These are phyloP conservation scores for Spheniscus mendiculus DNA, from an alignment of 2,113 vertebrate species.

Conservation along the genomic window DNA sequence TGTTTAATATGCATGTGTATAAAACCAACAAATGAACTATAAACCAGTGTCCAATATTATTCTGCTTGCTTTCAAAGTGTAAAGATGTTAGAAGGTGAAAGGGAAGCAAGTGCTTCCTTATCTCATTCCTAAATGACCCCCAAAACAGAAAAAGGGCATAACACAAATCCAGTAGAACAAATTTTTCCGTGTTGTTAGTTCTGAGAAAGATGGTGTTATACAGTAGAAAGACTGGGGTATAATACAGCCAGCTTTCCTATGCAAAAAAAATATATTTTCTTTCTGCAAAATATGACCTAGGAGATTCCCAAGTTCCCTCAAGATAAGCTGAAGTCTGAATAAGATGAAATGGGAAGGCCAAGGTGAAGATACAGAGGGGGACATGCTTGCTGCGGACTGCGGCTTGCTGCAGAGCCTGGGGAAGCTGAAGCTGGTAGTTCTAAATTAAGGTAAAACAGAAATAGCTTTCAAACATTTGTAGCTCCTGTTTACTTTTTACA, in stretches of 20 bases:
- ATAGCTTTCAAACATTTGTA: not conserved
- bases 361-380: not conserved
- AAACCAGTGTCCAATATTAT: not conserved
- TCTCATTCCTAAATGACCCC: not conserved
- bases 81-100: not conserved
- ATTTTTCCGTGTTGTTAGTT: not conserved
- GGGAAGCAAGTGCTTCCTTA: not conserved
- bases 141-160: not conserved
- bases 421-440: not conserved
- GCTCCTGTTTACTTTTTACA: not conserved
- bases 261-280: not conserved
- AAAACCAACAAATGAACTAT: not conserved
- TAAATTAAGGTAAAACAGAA: not conserved
- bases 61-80: not conserved
- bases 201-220: not conserved
- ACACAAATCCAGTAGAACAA: not conserved
- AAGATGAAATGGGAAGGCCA: not conserved
- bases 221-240: not conserved
- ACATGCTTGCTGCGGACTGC: not conserved
- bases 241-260: not conserved
- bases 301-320: not conserved
- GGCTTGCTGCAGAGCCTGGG: not conserved
- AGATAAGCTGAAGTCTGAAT: not conserved
- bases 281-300: not conserved
- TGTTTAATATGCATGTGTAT: not conserved